phyloP scores from a whole-genome alignment of 2,888 invertebrate genomes.

The Acleris holmiana region DNA sequence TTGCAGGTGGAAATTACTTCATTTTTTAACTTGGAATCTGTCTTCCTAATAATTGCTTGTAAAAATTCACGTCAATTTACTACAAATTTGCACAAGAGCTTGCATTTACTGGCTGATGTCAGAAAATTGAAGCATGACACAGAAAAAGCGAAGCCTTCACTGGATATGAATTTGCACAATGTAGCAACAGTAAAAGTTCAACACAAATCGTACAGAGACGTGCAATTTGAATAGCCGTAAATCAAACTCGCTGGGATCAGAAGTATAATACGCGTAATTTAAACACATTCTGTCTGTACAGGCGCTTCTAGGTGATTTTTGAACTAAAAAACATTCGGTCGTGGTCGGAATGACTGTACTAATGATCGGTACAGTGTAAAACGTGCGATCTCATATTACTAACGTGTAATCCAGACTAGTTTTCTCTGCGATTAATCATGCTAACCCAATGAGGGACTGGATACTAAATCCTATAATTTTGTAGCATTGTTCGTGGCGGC shows the following conservation, averaged over 20 bases:
- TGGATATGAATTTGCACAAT: conserved; percentile 32
- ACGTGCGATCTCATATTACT: conserved; percentile 68
- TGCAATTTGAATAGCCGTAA: conserved; percentile 56
- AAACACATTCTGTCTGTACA: conserved; percentile 54
- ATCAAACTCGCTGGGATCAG: conserved; percentile 56
- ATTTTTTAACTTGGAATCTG: conserved; percentile 9
- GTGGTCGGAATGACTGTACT: conserved; percentile 64
- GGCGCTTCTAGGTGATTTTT: conserved; percentile 58
- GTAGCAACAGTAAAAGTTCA: conserved; percentile 44
- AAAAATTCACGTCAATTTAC: conserved; percentile 13
- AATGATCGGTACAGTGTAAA: conserved; percentile 64
- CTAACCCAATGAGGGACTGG: conserved; percentile 71
- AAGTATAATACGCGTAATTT: conserved; percentile 65
- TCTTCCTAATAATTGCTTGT: conserved; percentile 21
- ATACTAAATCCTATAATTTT: conserved; percentile 77
- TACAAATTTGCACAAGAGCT: conserved; percentile 27
- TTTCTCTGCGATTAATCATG: conserved; percentile 80
- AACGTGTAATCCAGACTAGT: conserved; percentile 67
- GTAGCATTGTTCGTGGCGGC: conserved; percentile 69
- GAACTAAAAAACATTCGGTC: conserved; percentile 59
- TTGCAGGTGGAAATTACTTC: conserved; percentile 63
- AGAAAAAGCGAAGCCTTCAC: conserved; percentile 4
- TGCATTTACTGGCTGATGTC: conserved; percentile 31
- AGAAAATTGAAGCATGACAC: background rate
- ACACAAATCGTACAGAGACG: conserved; percentile 54